phyloP scores from a whole-genome alignment of 1,140 invertebrate species.

The Anastrepha ludens region DNA sequence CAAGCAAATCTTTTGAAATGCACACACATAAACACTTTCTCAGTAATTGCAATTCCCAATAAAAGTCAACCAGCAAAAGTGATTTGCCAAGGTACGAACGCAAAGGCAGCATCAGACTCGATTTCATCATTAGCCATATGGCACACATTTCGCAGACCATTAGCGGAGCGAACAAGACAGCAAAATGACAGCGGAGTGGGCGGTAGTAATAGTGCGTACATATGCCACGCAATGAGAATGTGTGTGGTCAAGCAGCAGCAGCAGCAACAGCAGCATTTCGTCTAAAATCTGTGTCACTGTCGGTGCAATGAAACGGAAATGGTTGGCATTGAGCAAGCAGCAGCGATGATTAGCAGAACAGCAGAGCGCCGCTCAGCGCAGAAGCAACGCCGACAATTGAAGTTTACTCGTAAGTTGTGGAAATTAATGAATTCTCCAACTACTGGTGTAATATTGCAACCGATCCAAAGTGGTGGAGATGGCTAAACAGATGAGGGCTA shows the following conservation, averaged over 20 bases:
- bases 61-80: background rate
- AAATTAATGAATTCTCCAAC: conserved; percentile 48
- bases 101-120: background rate
- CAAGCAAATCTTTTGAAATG: too few species aligned
- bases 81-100: conserved; percentile 17
- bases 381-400: background rate
- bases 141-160: conserved; percentile 43
- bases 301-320: conserved; percentile 19
- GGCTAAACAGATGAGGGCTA: background rate
- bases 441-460: conserved; percentile 35
- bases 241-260: background rate
- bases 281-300: conserved; percentile 47
- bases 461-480: background rate
- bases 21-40: too few species aligned
- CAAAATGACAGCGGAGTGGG: conserved; percentile 13
- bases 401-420: conserved; percentile 3
- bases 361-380: background rate
- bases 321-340: conserved; percentile 24
- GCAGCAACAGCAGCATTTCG: background rate
- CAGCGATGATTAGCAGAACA: background rate
- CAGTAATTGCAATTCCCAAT: too few species aligned
- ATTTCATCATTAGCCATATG: conserved; percentile 50
- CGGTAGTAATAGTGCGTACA: background rate
- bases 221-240: background rate
- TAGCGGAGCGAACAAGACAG: conserved; percentile 1